A percentile compares a stretch with the other conserved stretches of the same genome.
Conservation (phyloP, 2,888 invertebrate genomes). For the Vesta saturnalis region DNA sequence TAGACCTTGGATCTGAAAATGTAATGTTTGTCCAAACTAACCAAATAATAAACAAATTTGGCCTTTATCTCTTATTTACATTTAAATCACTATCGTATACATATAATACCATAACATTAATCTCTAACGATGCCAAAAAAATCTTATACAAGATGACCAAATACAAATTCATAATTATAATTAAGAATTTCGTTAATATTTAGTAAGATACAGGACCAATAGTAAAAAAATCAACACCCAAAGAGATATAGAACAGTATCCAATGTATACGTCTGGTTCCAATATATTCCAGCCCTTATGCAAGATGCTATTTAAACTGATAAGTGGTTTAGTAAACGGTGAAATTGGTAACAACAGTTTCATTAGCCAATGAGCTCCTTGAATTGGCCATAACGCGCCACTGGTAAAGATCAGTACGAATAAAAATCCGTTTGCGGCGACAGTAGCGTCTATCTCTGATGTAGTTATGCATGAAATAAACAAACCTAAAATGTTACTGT, state of each 20-base stretch:
- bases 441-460: constrained; percentile 15
- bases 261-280: constrained; percentile 78
- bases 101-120: too few relatives aligned
- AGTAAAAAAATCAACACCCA: constrained; percentile 85
- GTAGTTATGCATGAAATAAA: not conserved
- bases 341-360: constrained; percentile 72
- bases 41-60: too few relatives aligned
- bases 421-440: constrained; percentile 64
- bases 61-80: too few relatives aligned
- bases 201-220: too few relatives aligned
- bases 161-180: too few relatives aligned
- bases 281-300: constrained; percentile 84
- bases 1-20: too few relatives aligned
- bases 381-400: constrained; percentile 94
- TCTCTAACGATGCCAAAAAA: too few relatives aligned
- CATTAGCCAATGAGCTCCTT: constrained; percentile 85
- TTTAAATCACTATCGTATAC: too few relatives aligned
- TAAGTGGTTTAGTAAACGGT: constrained; percentile 89
- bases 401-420: constrained; percentile 86
- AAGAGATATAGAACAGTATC: constrained; percentile 78
- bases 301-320: constrained; percentile 85
- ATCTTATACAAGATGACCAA: too few relatives aligned
- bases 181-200: too few relatives aligned
- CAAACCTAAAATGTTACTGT: not conserved
- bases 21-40: too few relatives aligned